phyloP scores from a whole-genome alignment of 1,140 invertebrate species.

The Calosoma granatense region DNA sequence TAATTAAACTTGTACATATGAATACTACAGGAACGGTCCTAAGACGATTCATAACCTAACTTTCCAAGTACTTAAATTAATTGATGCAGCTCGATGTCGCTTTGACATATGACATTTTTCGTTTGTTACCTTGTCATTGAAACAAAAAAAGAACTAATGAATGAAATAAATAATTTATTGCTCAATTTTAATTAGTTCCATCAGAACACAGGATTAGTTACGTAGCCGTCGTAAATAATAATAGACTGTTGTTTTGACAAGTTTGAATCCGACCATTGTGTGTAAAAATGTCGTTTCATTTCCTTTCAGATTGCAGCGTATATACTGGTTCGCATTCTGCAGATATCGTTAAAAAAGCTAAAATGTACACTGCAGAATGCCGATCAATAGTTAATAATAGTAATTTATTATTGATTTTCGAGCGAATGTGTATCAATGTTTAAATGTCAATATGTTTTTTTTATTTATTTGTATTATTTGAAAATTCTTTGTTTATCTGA shows the following conservation, averaged over 20 bases:
- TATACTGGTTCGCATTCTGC: not conserved
- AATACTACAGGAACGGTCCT: slow-evolving; percentile 1
- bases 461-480: not conserved
- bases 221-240: not conserved
- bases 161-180: not conserved
- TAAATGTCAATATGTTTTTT: not conserved
- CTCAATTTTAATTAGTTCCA: not conserved
- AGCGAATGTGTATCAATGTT: too few species aligned
- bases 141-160: not conserved
- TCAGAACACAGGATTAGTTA: not conserved
- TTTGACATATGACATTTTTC: not conserved
- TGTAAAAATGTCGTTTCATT: not conserved
- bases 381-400: too few species aligned
- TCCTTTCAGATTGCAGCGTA: not conserved
- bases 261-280: not conserved
- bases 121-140: not conserved
- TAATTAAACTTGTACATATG: not conserved
- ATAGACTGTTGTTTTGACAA: not conserved
- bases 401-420: too few species aligned
- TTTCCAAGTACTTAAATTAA: not conserved
- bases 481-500: not conserved
- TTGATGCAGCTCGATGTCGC: not conserved
- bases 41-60: not conserved
- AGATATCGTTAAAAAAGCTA: too few species aligned
- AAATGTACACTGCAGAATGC: too few species aligned